phyloP scores from a whole-genome alignment of 2,797 vertebrate genomes.

The Linurgus olivaceus region DNA sequence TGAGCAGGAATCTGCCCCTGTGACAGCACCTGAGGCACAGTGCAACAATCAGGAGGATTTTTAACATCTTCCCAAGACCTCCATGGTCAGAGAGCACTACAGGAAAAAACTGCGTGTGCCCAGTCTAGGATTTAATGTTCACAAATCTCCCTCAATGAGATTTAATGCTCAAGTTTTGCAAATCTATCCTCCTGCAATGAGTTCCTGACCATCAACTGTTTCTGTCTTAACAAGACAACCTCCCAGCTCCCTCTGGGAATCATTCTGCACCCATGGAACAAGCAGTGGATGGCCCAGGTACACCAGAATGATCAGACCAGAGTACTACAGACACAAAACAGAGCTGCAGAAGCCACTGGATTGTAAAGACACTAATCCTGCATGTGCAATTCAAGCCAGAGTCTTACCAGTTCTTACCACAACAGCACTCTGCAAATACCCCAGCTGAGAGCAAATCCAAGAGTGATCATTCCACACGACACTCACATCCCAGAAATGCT shows the following conservation, averaged over 20 bases:
- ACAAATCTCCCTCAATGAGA: background rate
- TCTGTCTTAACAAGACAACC: background rate
- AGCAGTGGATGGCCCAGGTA: background rate
- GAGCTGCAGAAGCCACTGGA: background rate
- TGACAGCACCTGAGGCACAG: rapidly evolving
- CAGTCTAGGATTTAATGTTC: background rate
- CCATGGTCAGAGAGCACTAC: background rate
- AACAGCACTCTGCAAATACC: background rate
- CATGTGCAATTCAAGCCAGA: background rate
- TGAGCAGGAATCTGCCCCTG: background rate
- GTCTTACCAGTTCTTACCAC: background rate
- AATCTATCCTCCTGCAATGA: background rate
- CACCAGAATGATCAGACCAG: rapidly evolving
- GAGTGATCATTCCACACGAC: rapidly evolving
- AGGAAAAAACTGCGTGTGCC: rapidly evolving
- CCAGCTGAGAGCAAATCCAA: rapidly evolving
- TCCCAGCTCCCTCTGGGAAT: background rate
- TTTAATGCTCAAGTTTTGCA: background rate
- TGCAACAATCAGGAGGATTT: background rate
- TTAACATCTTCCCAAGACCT: background rate
- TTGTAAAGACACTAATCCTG: rapidly evolving
- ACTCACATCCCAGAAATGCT: background rate
- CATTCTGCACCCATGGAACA: rapidly evolving
- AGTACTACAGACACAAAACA: rapidly evolving
- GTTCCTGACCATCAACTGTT: background rate